Evolutionary conservation across 1,140 invertebrate species (phyloP).

Genomic region (Ptiloglossa arizonensis): DNA sequence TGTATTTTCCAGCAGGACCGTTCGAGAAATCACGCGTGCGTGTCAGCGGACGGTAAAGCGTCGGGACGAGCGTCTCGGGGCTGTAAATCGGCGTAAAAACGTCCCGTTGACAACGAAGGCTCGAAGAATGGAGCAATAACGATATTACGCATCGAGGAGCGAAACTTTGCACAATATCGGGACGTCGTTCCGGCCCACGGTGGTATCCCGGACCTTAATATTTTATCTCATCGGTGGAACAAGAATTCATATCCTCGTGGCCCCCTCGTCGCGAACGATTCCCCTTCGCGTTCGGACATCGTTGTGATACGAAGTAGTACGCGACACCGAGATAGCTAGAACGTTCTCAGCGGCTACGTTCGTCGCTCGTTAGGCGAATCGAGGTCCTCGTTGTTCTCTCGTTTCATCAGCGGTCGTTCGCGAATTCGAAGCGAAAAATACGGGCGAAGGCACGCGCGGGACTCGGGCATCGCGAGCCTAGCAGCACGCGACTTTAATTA

Average conservation of each 20-base stretch:
- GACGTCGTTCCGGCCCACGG: constrained; percentile 15
- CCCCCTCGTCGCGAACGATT: constrained; percentile 19
- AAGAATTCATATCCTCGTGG: constrained; percentile 72
- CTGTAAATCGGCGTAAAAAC: too few species aligned
- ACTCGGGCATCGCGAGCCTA: not conserved
- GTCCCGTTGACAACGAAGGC: not conserved
- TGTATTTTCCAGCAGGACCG: too few species aligned
- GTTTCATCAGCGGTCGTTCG: constrained; percentile 17
- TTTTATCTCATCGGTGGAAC: constrained; percentile 77
- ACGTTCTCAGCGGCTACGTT: constrained; percentile 14
- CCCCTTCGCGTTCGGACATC: not conserved
- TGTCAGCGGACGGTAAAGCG: too few species aligned
- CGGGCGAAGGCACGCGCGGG: not conserved
- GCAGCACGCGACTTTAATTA: constrained; percentile 24
- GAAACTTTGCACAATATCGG: constrained; percentile 76
- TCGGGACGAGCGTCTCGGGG: too few species aligned
- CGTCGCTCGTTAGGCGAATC: constrained; percentile 30
- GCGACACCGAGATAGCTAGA: too few species aligned
- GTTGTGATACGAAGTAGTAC: not conserved
- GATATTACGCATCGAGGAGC: constrained; percentile 74
- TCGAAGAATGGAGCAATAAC: not conserved
- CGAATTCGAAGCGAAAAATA: constrained; percentile 30
- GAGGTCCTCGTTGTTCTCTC: too few species aligned
- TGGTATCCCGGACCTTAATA: constrained; percentile 68
- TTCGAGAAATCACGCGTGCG: too few species aligned